Evolutionary conservation across 2,888 invertebrate genomes (phyloP).

Genomic region (Leptinotarsa haldemani): DNA sequence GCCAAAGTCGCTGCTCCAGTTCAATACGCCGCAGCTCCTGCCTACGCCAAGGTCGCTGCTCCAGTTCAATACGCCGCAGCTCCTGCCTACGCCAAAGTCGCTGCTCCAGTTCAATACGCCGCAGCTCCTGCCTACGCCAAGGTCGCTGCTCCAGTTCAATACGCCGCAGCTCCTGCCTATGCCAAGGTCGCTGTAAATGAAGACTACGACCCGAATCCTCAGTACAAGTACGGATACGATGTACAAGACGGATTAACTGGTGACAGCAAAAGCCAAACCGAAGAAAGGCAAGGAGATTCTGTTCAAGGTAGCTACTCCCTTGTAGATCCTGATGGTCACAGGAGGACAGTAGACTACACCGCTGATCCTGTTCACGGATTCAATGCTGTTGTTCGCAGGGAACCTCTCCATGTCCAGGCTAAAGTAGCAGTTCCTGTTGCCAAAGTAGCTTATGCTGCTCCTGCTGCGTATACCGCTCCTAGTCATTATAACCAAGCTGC

Average conservation of each 20-base stretch:
- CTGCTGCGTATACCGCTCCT: constrained; percentile 30
- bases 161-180: constrained; percentile 51
- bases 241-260: constrained; percentile 70
- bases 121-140: constrained; percentile 52
- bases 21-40: constrained; percentile 48
- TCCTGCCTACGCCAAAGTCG: constrained; percentile 49
- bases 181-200: constrained; percentile 50
- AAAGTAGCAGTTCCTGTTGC: constrained; percentile 60
- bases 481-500: constrained; percentile 15
- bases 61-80: constrained; percentile 41
- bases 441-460: constrained; percentile 27
- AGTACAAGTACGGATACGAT: constrained; percentile 71
- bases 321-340: constrained; percentile 69
- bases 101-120: constrained; percentile 33
- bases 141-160: constrained; percentile 29
- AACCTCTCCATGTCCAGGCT: constrained; percentile 66
- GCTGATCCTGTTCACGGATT: constrained; percentile 74
- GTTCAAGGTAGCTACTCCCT: constrained; percentile 70
- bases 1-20: constrained; percentile 37
- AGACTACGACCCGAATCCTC: constrained; percentile 68
- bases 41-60: constrained; percentile 43
- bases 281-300: constrained; percentile 69
- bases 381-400: constrained; percentile 74
- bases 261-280: constrained; percentile 59
- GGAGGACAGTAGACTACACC: constrained; percentile 69